Conservation (phyloP, 2,888 invertebrate genomes). For the Pseudolycoriella hygida region DNA sequence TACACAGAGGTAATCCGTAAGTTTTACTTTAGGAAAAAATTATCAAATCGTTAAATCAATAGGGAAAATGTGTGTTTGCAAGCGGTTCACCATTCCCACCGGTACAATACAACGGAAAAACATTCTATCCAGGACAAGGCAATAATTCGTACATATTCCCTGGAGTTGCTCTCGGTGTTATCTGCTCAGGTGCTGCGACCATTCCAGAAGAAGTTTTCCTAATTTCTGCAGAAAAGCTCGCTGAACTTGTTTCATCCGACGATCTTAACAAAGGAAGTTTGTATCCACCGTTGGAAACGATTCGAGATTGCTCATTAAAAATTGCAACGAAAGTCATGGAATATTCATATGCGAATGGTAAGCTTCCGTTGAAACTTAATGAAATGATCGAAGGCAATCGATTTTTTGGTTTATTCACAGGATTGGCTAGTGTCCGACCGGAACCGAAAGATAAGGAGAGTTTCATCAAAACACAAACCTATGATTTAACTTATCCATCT, state of each 20-base stretch:
- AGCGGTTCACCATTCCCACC: slow-evolving; percentile 93
- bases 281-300: slow-evolving; percentile 75
- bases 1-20: slow-evolving; percentile 53
- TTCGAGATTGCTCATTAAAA: slow-evolving; percentile 69
- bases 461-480: slow-evolving; percentile 67
- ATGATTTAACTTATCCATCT: slow-evolving; percentile 49
- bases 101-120: slow-evolving; percentile 61
- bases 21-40: background rate
- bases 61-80: slow-evolving; percentile 87
- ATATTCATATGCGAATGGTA: slow-evolving; percentile 63
- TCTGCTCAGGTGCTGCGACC: slow-evolving; percentile 73
- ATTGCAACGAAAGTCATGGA: slow-evolving; percentile 71
- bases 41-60: slow-evolving; percentile 10
- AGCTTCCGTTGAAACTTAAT: slow-evolving; percentile 15
- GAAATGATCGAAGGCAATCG: no score
- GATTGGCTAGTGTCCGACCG: slow-evolving; percentile 58
- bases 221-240: slow-evolving; percentile 68
- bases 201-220: slow-evolving; percentile 88
- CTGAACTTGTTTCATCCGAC: slow-evolving; percentile 60
- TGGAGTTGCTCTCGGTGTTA: slow-evolving; percentile 79
- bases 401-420: slow-evolving; percentile 38
- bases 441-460: slow-evolving; percentile 53
- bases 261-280: slow-evolving; percentile 72
- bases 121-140: slow-evolving; percentile 85
- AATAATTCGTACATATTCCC: slow-evolving; percentile 98